Evolutionary conservation across 1,140 invertebrate genomes (phyloP).

Genomic region (Rhyacophila brunnea): DNA sequence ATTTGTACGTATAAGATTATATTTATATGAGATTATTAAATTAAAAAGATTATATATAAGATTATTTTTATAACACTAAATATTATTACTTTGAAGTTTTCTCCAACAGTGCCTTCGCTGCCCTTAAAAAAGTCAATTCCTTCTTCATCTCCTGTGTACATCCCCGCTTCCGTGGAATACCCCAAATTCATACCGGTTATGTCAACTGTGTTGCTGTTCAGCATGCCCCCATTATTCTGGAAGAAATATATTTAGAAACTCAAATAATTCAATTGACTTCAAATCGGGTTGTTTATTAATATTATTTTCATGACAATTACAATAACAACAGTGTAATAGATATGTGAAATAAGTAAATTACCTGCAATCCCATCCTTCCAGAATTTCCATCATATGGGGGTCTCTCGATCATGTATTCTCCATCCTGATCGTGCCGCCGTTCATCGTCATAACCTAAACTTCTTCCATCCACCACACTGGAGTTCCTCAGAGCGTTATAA

Average conservation of each 20-base stretch:
- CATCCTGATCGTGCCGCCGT: neutral
- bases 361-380: neutral
- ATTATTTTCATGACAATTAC: no score
- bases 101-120: constrained; percentile 41
- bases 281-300: no score
- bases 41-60: no score
- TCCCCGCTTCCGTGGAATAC: constrained; percentile 10
- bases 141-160: constrained; percentile 4
- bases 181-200: constrained; percentile 1
- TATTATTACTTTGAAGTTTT: constrained; percentile 54
- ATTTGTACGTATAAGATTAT: no score
- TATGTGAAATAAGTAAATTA: no score
- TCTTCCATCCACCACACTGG: no score
- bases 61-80: no score
- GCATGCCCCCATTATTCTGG: constrained; percentile 5
- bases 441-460: neutral
- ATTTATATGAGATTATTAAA: no score
- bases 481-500: no score
- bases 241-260: neutral
- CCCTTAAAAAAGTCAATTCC: constrained; percentile 42
- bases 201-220: constrained; percentile 8
- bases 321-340: no score
- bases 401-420: constrained; percentile 3
- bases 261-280: neutral
- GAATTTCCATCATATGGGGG: neutral